These are phyloP conservation scores for Sinocyclocheilus grahami DNA, from an alignment of 2,113 vertebrate species.

Conservation along the genomic window DNA sequence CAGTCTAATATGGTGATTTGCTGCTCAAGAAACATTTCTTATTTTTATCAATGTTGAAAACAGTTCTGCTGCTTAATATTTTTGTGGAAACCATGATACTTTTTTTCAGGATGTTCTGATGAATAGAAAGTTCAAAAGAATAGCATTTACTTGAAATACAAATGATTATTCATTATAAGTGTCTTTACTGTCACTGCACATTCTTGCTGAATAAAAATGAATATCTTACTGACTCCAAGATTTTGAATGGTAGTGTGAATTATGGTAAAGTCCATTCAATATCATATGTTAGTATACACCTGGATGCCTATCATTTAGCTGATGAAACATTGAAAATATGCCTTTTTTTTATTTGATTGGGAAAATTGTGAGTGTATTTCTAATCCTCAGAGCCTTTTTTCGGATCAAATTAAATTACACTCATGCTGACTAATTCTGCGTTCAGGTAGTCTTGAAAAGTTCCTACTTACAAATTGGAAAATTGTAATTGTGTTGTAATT, in stretches of 20 bases:
- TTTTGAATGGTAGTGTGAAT: not conserved
- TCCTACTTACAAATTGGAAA: not conserved
- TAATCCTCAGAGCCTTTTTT: not conserved
- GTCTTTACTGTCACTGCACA: too few species aligned
- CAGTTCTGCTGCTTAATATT: not conserved
- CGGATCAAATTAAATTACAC: not conserved
- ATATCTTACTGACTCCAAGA: not conserved
- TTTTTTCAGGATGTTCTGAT: too few species aligned
- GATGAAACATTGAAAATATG: not conserved
- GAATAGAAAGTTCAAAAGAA: too few species aligned
- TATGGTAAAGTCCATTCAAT: not conserved
- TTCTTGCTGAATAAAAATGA: too few species aligned
- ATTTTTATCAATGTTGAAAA: not conserved
- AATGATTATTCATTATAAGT: too few species aligned
- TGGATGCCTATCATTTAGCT: not conserved
- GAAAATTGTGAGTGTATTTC: not conserved
- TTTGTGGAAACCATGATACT: not conserved
- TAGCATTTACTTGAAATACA: too few species aligned
- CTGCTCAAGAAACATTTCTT: not conserved
- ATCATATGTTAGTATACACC: not conserved
- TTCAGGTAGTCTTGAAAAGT: not conserved
- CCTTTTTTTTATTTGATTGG: too few species aligned
- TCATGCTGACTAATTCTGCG: not conserved
- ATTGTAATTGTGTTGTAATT: not conserved
- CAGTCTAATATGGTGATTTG: not conserved